Evolutionary conservation across 2,888 invertebrate genomes (phyloP), one percentile per base, ranked within the genome.

Genomic region (Drosophila birchii): DNA sequence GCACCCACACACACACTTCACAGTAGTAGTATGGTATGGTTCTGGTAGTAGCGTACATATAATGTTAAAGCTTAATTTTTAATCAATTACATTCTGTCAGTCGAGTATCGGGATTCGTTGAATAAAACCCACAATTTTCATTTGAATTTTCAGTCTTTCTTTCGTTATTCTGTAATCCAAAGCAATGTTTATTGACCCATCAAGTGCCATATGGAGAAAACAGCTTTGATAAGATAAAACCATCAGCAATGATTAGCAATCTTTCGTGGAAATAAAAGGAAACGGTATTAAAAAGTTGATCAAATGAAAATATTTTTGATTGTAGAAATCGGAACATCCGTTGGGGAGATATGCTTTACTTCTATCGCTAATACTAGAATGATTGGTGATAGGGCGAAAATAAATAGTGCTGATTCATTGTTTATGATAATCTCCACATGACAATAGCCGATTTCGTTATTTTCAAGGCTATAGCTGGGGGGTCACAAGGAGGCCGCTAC

Each of bases 11-110:
- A 51, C 51, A 78, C 84, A 71, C 49, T 66, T 77, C 56, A 55
- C 70, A 60, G 66, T 77, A 81, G 81, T 73, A 78, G 78, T 75
- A 79, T 73, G 63, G 80, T 77, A 74, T 78, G 80, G 83, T 83
- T 83, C 73, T 76, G 80, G 83, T 51, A 51, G 81, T 73, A 75
- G 63, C 71, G 69, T 77, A 58, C 74, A 70, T 63, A 36, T 73
- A 76, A 81, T 66, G 63, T 68, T 72, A 79, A 75, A 72, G 78
- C 44, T 54, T 80, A 54, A 69, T 75, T 81, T 81, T 70, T 76
- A 74, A 71, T 58, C 60, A 69, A 59, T 59, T 60, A 68, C 68
- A 68, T 70, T 68, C 60, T 70, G 26, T 68, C 64, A 54, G 41
- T 49, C 54, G 41, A 43, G 63, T 72, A 71, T n/a, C 41, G 63